These are phyloP conservation scores for Pseudoatta argentina DNA, from an alignment of 1,140 invertebrate genomes.

Conservation along the genomic window DNA sequence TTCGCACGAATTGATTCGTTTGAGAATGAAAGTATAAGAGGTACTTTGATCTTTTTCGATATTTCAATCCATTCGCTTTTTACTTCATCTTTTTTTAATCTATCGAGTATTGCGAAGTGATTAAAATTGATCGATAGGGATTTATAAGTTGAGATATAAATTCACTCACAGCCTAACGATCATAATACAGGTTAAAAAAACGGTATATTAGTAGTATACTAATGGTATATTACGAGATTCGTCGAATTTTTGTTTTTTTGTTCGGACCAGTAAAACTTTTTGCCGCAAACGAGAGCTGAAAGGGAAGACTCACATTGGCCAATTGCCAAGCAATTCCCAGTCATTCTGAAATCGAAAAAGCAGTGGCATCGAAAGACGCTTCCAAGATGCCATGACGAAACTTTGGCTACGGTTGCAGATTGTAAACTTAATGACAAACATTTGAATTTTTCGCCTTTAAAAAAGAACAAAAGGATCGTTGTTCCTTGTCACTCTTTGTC, in stretches of 20 bases:
- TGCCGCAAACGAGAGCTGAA: background rate
- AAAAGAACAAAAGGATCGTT: background rate
- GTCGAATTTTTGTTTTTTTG: background rate
- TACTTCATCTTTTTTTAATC: background rate
- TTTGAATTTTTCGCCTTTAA: background rate
- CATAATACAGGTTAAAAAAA: slow-evolving; percentile 12
- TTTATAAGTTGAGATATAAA: background rate
- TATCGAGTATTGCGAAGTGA: background rate
- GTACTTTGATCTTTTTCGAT: slow-evolving; percentile 5
- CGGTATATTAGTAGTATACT: background rate
- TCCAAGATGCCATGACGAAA: background rate
- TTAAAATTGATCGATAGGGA: background rate
- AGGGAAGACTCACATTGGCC: slow-evolving; percentile 12
- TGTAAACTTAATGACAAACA: slow-evolving; percentile 13
- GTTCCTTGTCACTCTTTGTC: background rate
- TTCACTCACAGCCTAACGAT: background rate
- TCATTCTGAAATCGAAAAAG: slow-evolving; percentile 21
- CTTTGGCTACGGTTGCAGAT: background rate
- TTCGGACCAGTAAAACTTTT: slow-evolving; percentile 42
- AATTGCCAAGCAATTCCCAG: slow-evolving; percentile 41
- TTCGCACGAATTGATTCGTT: background rate
- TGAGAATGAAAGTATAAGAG: slow-evolving; percentile 4
- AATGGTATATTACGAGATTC: background rate
- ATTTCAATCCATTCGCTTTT: slow-evolving; percentile 15
- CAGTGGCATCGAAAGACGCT: background rate